phyloP scores from a whole-genome alignment of 2,113 vertebrate species.

The Seriola rivoliana region DNA sequence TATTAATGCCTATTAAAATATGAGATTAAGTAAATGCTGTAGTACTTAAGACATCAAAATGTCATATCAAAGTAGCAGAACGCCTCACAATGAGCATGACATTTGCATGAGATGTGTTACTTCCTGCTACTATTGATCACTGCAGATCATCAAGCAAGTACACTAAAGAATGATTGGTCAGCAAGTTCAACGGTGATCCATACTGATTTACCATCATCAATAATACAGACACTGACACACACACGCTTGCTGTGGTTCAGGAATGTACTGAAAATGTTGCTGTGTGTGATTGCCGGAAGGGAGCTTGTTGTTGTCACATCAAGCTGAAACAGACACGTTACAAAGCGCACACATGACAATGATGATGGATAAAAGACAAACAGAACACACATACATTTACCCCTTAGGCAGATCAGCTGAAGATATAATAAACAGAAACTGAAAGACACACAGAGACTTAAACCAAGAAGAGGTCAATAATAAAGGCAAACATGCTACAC shows the following conservation, averaged over 20 bases:
- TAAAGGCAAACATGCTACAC: not conserved
- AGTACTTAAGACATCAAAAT: too few species aligned
- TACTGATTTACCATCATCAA: not conserved
- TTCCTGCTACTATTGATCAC: constrained; percentile 18
- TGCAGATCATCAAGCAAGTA: not conserved
- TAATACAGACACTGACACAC: not conserved
- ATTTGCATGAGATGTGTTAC: not conserved
- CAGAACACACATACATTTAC: not conserved
- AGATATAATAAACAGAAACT: not conserved
- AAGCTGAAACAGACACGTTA: not conserved
- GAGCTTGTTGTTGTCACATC: not conserved
- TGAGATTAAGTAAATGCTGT: too few species aligned
- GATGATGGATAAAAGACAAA: not conserved
- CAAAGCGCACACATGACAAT: constrained; percentile 13
- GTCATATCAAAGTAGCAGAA: not conserved
- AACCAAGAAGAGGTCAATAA: not conserved
- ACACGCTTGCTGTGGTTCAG: not conserved
- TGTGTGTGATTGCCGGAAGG: not conserved
- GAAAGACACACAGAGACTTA: not conserved
- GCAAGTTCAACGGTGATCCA: constrained; percentile 8
- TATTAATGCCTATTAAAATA: too few species aligned
- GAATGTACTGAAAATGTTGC: not conserved
- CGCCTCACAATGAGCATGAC: not conserved
- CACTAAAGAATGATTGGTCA: not conserved
- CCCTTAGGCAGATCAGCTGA: constrained; percentile 11